A percentile compares a stretch with the other conserved stretches of the same genome.
These are phyloP conservation scores for Ruditapes philippinarum DNA, from an alignment of 1,140 invertebrate genomes.

Conservation along the genomic window DNA sequence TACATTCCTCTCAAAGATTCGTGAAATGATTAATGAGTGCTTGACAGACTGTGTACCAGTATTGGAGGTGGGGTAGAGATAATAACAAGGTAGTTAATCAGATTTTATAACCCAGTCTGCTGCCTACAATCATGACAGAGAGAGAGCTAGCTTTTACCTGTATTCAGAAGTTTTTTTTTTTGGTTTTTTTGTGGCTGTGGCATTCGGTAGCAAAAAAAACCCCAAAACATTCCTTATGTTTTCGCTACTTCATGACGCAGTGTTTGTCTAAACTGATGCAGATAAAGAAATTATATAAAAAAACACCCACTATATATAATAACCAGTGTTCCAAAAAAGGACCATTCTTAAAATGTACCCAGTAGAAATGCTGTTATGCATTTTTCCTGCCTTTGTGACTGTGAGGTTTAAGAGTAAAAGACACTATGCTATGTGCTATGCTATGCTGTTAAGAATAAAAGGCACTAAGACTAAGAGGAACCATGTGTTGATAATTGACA, in stretches of 20 bases:
- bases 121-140: neutral
- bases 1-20: conserved; percentile 22
- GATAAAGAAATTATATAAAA: no score
- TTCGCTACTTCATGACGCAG: neutral
- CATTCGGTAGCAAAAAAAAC: neutral
- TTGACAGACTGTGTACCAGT: neutral
- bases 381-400: no score
- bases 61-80: neutral
- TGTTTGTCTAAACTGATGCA: neutral
- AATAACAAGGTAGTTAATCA: conserved; percentile 4
- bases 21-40: neutral
- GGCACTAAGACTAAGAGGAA: no score
- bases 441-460: no score
- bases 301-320: no score
- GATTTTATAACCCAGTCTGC: conserved; percentile 13
- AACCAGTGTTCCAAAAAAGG: no score
- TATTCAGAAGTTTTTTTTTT: no score
- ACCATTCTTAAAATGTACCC: no score
- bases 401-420: no score
- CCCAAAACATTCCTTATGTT: neutral
- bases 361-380: no score
- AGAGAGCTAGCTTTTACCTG: neutral
- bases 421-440: no score
- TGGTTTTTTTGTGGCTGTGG: neutral
- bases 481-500: no score